These are phyloP conservation scores for Willisornis vidua DNA, from an alignment of 2,113 vertebrate genomes.

Conservation along the genomic window DNA sequence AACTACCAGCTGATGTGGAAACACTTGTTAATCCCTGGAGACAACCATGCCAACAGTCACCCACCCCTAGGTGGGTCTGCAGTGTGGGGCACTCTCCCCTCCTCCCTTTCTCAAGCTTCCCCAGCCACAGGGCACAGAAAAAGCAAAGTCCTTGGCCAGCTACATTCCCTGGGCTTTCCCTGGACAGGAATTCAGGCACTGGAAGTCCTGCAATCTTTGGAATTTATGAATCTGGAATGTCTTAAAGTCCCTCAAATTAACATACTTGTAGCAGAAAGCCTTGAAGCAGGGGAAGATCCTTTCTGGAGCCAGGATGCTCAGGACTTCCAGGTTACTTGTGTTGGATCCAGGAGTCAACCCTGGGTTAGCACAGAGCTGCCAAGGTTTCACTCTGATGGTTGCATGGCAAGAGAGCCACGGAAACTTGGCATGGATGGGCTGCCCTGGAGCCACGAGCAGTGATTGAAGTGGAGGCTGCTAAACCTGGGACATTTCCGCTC, in stretches of 20 bases:
- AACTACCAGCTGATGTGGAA: neutral
- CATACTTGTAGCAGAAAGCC: neutral
- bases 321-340: neutral
- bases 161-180: neutral
- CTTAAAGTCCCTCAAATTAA: neutral
- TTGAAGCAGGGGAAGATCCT: neutral
- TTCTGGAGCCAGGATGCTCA: neutral
- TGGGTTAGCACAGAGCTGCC: neutral
- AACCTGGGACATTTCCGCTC: neutral
- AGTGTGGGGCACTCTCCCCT: neutral
- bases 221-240: neutral
- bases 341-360: neutral
- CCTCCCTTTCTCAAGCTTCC: neutral
- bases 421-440: slow-evolving; percentile 10
- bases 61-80: neutral
- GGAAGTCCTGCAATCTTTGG: neutral
- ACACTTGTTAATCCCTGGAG: neutral
- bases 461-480: neutral
- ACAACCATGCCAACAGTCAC: neutral
- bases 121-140: neutral
- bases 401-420: neutral
- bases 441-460: neutral
- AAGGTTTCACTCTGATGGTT: neutral
- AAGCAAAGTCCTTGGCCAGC: neutral
- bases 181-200: neutral